Conservation (phyloP, 2,888 invertebrate species). For the Leptogaster cylindrica region DNA sequence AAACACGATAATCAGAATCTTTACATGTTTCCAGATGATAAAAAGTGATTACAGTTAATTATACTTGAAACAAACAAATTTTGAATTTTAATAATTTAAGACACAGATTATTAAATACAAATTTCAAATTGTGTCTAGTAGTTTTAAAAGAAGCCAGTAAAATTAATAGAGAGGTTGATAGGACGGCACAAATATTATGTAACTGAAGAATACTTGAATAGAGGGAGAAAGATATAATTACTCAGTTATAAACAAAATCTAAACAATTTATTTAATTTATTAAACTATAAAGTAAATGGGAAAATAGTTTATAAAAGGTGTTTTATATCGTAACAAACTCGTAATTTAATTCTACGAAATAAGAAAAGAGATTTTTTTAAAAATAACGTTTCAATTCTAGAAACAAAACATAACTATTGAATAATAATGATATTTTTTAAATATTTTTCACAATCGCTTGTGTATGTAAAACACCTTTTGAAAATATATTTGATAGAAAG, state of each 20-base stretch:
- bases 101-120: slow-evolving; percentile 3
- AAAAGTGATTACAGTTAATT: no score
- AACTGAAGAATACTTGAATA: not conserved
- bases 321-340: not conserved
- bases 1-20: slow-evolving; percentile 38
- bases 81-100: not conserved
- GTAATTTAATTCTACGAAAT: no score
- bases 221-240: no score
- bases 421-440: no score
- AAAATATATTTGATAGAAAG: slow-evolving; percentile 10
- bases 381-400: no score
- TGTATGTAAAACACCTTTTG: slow-evolving; percentile 7
- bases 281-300: no score
- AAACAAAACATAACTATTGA: no score
- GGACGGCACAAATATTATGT: slow-evolving; percentile 15
- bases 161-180: not conserved
- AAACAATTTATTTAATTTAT: no score
- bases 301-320: no score
- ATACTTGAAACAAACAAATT: not conserved
- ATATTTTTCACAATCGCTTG: no score
- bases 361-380: no score
- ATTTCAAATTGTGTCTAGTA: slow-evolving; percentile 12
- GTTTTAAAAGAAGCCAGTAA: slow-evolving; percentile 12
- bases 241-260: no score
- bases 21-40: slow-evolving; percentile 9